Evolutionary conservation across 2,113 vertebrate genomes (phyloP), one percentile per base, ranked within the genome.

Genomic region (Brachionichthys hirsutus): DNA sequence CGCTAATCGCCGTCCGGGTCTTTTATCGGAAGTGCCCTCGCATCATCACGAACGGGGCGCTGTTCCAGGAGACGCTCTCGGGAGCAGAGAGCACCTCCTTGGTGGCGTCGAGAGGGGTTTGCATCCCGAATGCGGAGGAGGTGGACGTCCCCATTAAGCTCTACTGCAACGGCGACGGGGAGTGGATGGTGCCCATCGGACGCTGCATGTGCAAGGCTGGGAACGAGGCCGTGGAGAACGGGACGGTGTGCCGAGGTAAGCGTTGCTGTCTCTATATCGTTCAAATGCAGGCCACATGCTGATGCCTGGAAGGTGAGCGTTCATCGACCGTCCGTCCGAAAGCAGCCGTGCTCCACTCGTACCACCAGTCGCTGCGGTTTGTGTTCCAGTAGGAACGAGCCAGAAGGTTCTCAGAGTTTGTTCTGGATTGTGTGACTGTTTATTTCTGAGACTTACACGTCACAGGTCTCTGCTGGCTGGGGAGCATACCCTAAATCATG

Each of bases 131-230:
- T 0, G 97, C 94, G 0, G 97, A 99, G 85, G 97, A 99, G 77
- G 96, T 98, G 77, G 97, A 99, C 0, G 96, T 99, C 61, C 97
- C 97, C 6, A 99, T 99, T 78, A 99, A 99, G 83, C 89, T 99
- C 9, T 99, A 99, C 90, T 99, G 97, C 89, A 99, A 98, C 0
- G 97, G 97, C 0, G 97, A 98, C 0, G 97, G 97, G 4, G 97
- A 99, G 65, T 99, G 97, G 97, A 92, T 99, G 92, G 97, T 98
- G 35, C 97, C 97, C 75, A 99, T 99, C 0, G 97, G 97, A 0
- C 94, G 97, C 75, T 99, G 97, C 82, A 95, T 95, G 93, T 99
- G 97, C 87, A 94, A 95, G 60, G 90, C 97, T 0, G 97, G 97
- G 9, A 94, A 97, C 0, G 97, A 98, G 78, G 92, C 96, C 0